These are phyloP conservation scores for Heliothis subflexa DNA, from an alignment of 1,140 invertebrate genomes.

Conservation along the genomic window DNA sequence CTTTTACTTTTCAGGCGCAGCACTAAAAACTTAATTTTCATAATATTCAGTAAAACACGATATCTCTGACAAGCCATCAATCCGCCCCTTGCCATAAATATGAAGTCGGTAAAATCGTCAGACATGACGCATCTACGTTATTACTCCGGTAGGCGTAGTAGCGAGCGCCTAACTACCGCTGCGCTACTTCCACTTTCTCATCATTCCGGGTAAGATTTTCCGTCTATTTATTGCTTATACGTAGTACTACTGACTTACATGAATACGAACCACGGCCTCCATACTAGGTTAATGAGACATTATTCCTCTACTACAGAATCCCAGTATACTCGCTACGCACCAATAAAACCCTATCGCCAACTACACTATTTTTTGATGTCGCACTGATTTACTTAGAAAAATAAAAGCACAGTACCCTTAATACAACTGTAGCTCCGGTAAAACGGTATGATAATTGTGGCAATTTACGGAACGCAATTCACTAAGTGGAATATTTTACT, in stretches of 20 bases:
- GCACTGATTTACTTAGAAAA: slow-evolving; percentile 31
- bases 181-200: slow-evolving; percentile 35
- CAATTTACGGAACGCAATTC: slow-evolving; percentile 71
- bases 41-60: slow-evolving; percentile 8
- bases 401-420: slow-evolving; percentile 32
- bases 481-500: slow-evolving; percentile 78
- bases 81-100: slow-evolving; percentile 40
- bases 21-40: slow-evolving; percentile 18
- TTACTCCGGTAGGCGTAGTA: slow-evolving; percentile 47
- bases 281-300: slow-evolving; percentile 58
- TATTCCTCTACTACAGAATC: slow-evolving; percentile 49
- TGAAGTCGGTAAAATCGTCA: slow-evolving; percentile 39
- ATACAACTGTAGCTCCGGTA: slow-evolving; percentile 41
- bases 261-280: slow-evolving; percentile 54
- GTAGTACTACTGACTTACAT: slow-evolving; percentile 58
- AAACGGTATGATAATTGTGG: slow-evolving; percentile 71
- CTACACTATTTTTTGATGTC: slow-evolving; percentile 29
- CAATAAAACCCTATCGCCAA: slow-evolving; percentile 35
- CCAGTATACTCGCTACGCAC: slow-evolving; percentile 34
- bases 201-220: slow-evolving; percentile 66
- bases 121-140: slow-evolving; percentile 44
- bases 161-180: slow-evolving; percentile 40
- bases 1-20: too few relatives aligned
- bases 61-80: slow-evolving; percentile 26
- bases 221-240: slow-evolving; percentile 70